Evolutionary conservation across 2,888 invertebrate species (phyloP).

Genomic region (Osmoderma eremita): DNA sequence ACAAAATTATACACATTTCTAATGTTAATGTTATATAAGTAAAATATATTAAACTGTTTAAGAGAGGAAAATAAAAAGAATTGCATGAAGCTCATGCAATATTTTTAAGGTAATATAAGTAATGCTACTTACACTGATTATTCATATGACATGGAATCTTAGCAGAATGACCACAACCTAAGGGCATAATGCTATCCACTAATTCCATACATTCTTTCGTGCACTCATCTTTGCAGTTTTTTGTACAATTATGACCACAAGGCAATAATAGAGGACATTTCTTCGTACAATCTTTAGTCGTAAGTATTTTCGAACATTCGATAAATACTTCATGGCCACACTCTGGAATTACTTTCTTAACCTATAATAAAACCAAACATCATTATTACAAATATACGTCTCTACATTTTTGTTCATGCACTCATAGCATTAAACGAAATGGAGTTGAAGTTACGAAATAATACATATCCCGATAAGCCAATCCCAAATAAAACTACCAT

Average conservation of each 20-base stretch:
- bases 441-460: too few relatives aligned
- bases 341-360: slow-evolving; percentile 60
- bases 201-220: slow-evolving; percentile 55
- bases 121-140: slow-evolving; percentile 45
- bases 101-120: neutral
- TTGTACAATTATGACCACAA: slow-evolving; percentile 66
- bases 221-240: slow-evolving; percentile 60
- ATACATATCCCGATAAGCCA: too few relatives aligned
- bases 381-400: neutral
- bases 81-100: too few relatives aligned
- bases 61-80: too few relatives aligned
- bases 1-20: neutral
- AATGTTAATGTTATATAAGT: too few relatives aligned
- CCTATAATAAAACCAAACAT: slow-evolving; percentile 54
- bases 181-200: slow-evolving; percentile 48
- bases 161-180: slow-evolving; percentile 65
- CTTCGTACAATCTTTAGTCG: slow-evolving; percentile 56
- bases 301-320: slow-evolving; percentile 59
- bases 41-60: too few relatives aligned
- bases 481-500: too few relatives aligned
- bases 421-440: too few relatives aligned
- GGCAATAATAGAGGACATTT: slow-evolving; percentile 62
- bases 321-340: slow-evolving; percentile 63
- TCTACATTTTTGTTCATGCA: too few relatives aligned
- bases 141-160: slow-evolving; percentile 62